Percentiles rank a stretch among this genome's conserved stretches.
Evolutionary conservation across 2,888 invertebrate genomes (phyloP).

Genomic region (Dione juno): DNA sequence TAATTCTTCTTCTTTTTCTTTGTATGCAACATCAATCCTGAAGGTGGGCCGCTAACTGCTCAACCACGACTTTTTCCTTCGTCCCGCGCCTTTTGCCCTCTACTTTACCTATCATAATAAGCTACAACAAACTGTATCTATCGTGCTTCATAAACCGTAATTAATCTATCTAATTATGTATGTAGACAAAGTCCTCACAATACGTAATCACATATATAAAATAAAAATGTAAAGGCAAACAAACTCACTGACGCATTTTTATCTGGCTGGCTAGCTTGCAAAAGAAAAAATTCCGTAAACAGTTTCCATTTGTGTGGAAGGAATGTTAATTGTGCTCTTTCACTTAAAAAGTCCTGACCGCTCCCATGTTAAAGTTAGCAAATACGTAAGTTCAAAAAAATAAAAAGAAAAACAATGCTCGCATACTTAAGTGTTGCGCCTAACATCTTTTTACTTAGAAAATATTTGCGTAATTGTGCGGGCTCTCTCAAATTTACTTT

Average conservation of each 20-base stretch:
- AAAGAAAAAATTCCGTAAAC: slow-evolving; percentile 64
- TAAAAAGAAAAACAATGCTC: slow-evolving; percentile 43
- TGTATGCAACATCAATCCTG: no score
- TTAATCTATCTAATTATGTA: background rate
- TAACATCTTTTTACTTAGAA: slow-evolving; percentile 45
- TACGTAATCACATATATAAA: slow-evolving; percentile 28
- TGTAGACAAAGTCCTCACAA: background rate
- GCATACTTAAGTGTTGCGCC: slow-evolving; percentile 46
- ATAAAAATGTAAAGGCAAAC: slow-evolving; percentile 35
- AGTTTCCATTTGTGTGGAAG: slow-evolving; percentile 47
- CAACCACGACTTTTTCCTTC: no score
- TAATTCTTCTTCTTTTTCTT: no score
- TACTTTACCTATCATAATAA: no score
- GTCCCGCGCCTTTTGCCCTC: no score
- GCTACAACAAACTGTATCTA: no score
- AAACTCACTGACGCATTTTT: slow-evolving; percentile 36
- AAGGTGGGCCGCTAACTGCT: no score
- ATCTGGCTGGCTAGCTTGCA: slow-evolving; percentile 48
- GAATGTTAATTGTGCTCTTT: slow-evolving; percentile 49
- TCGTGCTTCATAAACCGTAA: background rate
- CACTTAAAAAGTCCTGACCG: slow-evolving; percentile 45
- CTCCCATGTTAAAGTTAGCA: slow-evolving; percentile 43
- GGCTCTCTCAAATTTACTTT: slow-evolving; percentile 56
- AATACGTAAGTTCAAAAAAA: slow-evolving; percentile 43
- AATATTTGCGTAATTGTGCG: slow-evolving; percentile 51